Conservation (phyloP, 2,113 vertebrate species). For the Chinchilla lanigera region DNA sequence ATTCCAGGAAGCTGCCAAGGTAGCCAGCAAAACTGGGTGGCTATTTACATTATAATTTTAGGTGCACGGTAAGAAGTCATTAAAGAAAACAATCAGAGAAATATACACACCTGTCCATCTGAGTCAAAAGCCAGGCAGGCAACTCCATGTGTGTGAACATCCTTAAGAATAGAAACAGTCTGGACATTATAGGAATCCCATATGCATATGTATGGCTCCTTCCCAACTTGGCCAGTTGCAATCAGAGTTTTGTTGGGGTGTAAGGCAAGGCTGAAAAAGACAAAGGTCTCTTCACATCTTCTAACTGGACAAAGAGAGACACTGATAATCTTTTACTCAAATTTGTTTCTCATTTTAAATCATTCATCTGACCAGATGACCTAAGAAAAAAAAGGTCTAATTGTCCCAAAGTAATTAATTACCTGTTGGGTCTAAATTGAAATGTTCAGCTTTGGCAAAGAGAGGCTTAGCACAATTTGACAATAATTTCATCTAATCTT, state of each 20-base stretch:
- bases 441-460: constrained; percentile 36
- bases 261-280: constrained; percentile 92
- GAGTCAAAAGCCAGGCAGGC: constrained; percentile 96
- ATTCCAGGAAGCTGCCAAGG: background rate
- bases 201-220: constrained; percentile 96
- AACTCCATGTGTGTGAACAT: constrained; percentile 96
- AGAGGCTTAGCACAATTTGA: background rate
- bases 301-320: constrained; percentile 38
- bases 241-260: constrained; percentile 96
- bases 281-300: constrained; percentile 66
- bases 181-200: constrained; percentile 96
- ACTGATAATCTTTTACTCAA: constrained; percentile 42
- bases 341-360: constrained; percentile 64
- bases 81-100: constrained; percentile 34
- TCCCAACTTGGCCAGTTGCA: constrained; percentile 97
- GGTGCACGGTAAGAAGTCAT: background rate
- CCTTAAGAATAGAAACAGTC: constrained; percentile 96
- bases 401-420: background rate
- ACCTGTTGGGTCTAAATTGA: constrained; percentile 11
- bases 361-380: constrained; percentile 28
- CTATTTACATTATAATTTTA: background rate
- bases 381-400: constrained; percentile 11
- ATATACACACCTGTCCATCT: constrained; percentile 94
- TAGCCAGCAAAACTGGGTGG: background rate
- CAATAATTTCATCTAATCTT: constrained; percentile 39